Conservation (phyloP, 92 coral and sea anemone genomes). For the Virgularia gustaviana region DNA sequence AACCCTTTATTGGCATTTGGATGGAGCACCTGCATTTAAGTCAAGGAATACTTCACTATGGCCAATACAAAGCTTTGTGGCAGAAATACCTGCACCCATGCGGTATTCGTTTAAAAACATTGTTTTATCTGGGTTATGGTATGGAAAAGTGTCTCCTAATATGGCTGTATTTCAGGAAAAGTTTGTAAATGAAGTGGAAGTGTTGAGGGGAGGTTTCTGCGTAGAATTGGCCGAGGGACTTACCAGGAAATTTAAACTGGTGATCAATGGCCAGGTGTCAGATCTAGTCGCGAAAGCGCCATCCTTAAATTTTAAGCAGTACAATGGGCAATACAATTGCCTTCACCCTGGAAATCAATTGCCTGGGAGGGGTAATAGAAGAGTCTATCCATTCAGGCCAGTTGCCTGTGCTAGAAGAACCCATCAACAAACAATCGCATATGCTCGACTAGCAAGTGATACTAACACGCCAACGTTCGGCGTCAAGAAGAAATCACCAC, state of each 20-base stretch:
- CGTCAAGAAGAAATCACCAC: slow-evolving; percentile 8
- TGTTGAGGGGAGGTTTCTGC: slow-evolving; percentile 47
- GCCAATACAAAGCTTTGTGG: slow-evolving; percentile 68
- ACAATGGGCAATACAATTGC: slow-evolving; percentile 57
- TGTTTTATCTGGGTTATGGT: slow-evolving; percentile 61
- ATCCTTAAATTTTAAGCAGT: slow-evolving; percentile 53
- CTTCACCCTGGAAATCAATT: slow-evolving; percentile 58
- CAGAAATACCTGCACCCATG: slow-evolving; percentile 43
- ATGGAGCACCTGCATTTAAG: slow-evolving; percentile 71
- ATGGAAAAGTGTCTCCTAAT: slow-evolving; percentile 55
- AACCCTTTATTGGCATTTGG: slow-evolving; percentile 64
- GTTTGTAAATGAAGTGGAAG: slow-evolving; percentile 50
- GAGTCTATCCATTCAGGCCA: slow-evolving; percentile 33
- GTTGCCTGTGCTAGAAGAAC: slow-evolving; percentile 36
- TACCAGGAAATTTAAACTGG: slow-evolving; percentile 41
- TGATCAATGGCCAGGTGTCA: slow-evolving; percentile 55
- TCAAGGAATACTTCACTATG: slow-evolving; percentile 57
- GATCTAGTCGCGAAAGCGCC: slow-evolving; percentile 67
- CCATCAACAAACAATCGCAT: slow-evolving; percentile 49
- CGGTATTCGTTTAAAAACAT: slow-evolving; percentile 57
- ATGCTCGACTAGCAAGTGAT: slow-evolving; percentile 52
- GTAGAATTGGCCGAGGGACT: slow-evolving; percentile 36
- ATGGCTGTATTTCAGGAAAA: slow-evolving; percentile 49
- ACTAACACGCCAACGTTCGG: slow-evolving; percentile 35
- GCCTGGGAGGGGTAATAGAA: slow-evolving; percentile 56